Evolutionary conservation across 2,113 vertebrate species (phyloP), one percentile per base, ranked within the genome.

Genomic region (Chaetorhynchus papuensis): DNA sequence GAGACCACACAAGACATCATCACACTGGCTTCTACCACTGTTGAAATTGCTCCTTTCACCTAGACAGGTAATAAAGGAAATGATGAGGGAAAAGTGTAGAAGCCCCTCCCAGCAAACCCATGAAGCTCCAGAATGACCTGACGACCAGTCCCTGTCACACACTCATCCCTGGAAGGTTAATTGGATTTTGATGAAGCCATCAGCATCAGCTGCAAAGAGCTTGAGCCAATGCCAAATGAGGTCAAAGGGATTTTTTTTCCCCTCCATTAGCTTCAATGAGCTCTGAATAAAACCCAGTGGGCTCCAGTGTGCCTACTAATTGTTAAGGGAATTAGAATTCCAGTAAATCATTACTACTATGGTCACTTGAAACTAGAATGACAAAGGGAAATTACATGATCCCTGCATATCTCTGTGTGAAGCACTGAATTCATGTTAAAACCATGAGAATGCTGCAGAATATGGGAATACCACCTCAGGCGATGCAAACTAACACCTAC

Each of bases 171-270:
- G 42, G 93, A 94, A 95, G 93, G 91, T 96, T 95, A 92, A 96
- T 84, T 94, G 60, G 65, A 83, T 96, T 96, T 95, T 91, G 91
- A 95, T 95, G 93, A 94, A 94, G 87, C 82, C 79, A 93, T 90
- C 93, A 95, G 71, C 60, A 83, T 71, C 53, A 90, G 45, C 64
- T 80, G 79, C 72, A 82, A 74, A 89, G 56, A 71, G 33, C 27
- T 89, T 92, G 88, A 95, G 92, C 11, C 85, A 82, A 92, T 53
- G 90, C 92, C 95, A 94, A 92, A 94, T 93, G 60, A 95, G 80
- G 90, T 84, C 88, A 93, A 89, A 90, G 72, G 50, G 65, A 86
- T 59, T 75, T 64, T 60, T n/a, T 94, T 95, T 89, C 28, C 35
- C 45, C 76, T 94, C 64, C 68, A 93, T 94, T 96, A 96, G 42